A percentile compares a stretch with the other conserved stretches of the same genome.
Conservation (phyloP, 2,797 vertebrate species). For the Novumbra hubbsi region DNA sequence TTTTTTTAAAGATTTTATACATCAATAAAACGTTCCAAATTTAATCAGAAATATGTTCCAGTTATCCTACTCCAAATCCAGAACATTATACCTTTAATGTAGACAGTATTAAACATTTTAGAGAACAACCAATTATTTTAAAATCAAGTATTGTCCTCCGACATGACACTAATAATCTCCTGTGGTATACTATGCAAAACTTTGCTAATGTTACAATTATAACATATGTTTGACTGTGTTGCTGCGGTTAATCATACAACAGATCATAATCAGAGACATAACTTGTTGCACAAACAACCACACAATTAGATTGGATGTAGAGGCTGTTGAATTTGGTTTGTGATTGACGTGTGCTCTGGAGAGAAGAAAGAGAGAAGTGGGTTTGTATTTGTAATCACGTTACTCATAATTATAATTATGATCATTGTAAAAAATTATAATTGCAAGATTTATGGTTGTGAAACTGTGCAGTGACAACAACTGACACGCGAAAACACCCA, state of each 20-base stretch:
- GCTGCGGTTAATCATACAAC: slow-evolving; percentile 40
- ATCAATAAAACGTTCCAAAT: slow-evolving; percentile 72
- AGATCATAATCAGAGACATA: slow-evolving; percentile 58
- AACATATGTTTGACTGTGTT: slow-evolving; percentile 49
- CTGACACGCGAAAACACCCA: not conserved
- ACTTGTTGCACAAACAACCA: slow-evolving; percentile 25
- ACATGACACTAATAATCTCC: slow-evolving; percentile 29
- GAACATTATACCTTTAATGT: slow-evolving; percentile 62
- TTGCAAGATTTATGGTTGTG: slow-evolving; percentile 63
- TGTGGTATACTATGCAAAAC: slow-evolving; percentile 38
- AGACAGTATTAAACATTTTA: slow-evolving; percentile 71
- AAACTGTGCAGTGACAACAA: slow-evolving; percentile 57
- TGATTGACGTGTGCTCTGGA: slow-evolving; percentile 49
- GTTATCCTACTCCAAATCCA: slow-evolving; percentile 73
- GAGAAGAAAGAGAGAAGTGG: slow-evolving; percentile 43
- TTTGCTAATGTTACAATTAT: slow-evolving; percentile 60
- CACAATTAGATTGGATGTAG: slow-evolving; percentile 56
- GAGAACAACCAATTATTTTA: slow-evolving; percentile 49
- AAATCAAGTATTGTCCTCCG: slow-evolving; percentile 37
- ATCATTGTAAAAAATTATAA: slow-evolving; percentile 41
- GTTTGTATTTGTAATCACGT: slow-evolving; percentile 7
- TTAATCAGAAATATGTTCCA: slow-evolving; percentile 62
- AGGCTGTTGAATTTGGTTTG: slow-evolving; percentile 31
- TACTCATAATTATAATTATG: slow-evolving; percentile 55
- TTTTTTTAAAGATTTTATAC: too few relatives aligned